Conservation (phyloP, 2,888 invertebrate genomes). For the Harpagoxenus sublaevis region DNA sequence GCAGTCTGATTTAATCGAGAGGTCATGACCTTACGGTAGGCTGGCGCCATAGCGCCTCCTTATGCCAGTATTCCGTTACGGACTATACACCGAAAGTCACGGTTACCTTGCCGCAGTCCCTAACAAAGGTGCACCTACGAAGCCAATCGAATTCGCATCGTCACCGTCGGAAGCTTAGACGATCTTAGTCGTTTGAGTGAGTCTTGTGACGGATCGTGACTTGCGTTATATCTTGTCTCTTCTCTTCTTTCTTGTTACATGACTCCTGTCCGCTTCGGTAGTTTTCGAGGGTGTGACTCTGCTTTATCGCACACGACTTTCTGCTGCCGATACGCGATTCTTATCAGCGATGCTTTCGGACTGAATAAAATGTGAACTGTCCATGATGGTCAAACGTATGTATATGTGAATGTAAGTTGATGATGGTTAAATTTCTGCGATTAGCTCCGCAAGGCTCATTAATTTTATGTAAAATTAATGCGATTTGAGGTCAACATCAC, state of each 20-base stretch:
- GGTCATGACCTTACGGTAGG: constrained; percentile 56
- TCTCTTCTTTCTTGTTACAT: constrained; percentile 71
- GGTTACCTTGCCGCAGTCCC: constrained; percentile 43
- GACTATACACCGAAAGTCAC: constrained; percentile 69
- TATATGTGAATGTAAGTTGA: neutral
- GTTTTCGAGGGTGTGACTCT: constrained; percentile 72
- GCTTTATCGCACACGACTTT: constrained; percentile 79
- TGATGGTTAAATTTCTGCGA: neutral
- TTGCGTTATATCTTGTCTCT: constrained; percentile 68
- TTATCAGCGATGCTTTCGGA: constrained; percentile 71
- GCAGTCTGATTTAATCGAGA: constrained; percentile 42
- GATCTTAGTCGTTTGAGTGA: constrained; percentile 41
- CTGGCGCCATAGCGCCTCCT: constrained; percentile 65
- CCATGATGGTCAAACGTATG: neutral
- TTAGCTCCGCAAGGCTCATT: neutral
- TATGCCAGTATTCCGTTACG: constrained; percentile 62
- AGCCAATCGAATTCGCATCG: constrained; percentile 69
- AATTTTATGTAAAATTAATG: neutral
- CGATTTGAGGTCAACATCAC: neutral
- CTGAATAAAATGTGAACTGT: constrained; percentile 25
- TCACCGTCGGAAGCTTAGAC: constrained; percentile 81
- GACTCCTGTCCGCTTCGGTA: constrained; percentile 76
- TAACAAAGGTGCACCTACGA: constrained; percentile 53
- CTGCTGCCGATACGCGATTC: constrained; percentile 84
- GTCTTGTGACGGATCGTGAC: constrained; percentile 67